These are phyloP conservation scores for Pimpla rufipes DNA, from an alignment of 2,888 invertebrate genomes.

Conservation along the genomic window DNA sequence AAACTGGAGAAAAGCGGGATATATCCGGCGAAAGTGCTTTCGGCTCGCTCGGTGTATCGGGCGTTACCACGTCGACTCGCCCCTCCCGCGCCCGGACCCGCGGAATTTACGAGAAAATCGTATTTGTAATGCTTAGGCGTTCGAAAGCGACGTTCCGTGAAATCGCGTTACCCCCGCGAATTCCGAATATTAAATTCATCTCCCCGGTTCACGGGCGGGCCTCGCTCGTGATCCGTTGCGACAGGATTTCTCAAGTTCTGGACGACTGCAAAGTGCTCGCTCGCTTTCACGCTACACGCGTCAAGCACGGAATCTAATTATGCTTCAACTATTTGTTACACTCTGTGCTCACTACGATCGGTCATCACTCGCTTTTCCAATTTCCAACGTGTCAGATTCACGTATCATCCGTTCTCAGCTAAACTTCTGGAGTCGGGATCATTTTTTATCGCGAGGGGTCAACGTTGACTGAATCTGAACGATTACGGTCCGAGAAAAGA, in stretches of 20 bases:
- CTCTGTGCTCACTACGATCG: neutral
- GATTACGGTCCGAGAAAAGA: slow-evolving; percentile 40
- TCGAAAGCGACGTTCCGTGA: slow-evolving; percentile 79
- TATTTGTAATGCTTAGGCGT: slow-evolving; percentile 80
- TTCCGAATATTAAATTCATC: slow-evolving; percentile 83
- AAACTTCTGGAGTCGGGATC: slow-evolving; percentile 43
- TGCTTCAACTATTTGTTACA: slow-evolving; percentile 48
- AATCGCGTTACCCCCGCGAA: slow-evolving; percentile 81
- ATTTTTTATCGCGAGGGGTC: slow-evolving; percentile 56
- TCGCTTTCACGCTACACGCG: slow-evolving; percentile 13
- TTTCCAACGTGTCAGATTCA: slow-evolving; percentile 62
- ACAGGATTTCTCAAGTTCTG: slow-evolving; percentile 51
- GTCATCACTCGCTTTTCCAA: slow-evolving; percentile 38
- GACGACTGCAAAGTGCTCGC: slow-evolving; percentile 51
- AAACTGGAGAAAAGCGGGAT: slow-evolving; percentile 70
- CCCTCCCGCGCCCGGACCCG: slow-evolving; percentile 16
- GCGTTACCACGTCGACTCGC: slow-evolving; percentile 17
- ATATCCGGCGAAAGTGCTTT: slow-evolving; percentile 73
- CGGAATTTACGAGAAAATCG: slow-evolving; percentile 76
- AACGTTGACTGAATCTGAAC: slow-evolving; percentile 3
- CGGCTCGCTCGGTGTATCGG: slow-evolving; percentile 47
- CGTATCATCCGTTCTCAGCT: slow-evolving; percentile 11
- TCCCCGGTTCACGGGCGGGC: slow-evolving; percentile 61
- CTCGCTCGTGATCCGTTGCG: slow-evolving; percentile 44
- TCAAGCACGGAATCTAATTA: slow-evolving; percentile 60